Conservation (phyloP, 2,113 vertebrate species). For the Phoenicopterus ruber region DNA sequence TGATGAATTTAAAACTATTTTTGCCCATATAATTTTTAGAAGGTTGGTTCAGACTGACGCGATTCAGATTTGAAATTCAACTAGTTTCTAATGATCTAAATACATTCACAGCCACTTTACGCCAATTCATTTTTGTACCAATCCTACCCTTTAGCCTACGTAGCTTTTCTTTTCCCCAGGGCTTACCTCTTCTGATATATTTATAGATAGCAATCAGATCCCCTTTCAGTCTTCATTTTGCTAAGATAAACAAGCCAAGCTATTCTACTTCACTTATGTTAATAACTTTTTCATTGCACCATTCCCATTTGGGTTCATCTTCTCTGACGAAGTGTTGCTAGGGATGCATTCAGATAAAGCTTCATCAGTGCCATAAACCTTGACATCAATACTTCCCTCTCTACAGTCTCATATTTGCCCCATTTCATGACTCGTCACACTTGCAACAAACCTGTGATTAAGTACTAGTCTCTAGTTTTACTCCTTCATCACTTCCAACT, state of each 20-base stretch:
- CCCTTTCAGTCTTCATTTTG: constrained; percentile 17
- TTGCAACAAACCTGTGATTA: not conserved
- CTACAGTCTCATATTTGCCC: not conserved
- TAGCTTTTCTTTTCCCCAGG: not conserved
- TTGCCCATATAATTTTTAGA: not conserved
- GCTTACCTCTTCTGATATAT: not conserved
- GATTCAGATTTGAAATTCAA: not conserved
- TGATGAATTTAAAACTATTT: not conserved
- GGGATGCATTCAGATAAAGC: not conserved
- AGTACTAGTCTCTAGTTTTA: not conserved
- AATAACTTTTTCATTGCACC: not conserved
- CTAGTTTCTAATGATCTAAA: not conserved
- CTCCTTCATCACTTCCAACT: not conserved
- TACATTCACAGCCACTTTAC: not conserved
- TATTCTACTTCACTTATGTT: not conserved
- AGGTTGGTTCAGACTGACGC: not conserved
- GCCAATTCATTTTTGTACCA: not conserved
- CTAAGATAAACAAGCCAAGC: constrained; percentile 7
- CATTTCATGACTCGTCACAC: not conserved
- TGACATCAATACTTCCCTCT: not conserved
- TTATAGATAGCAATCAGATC: constrained; percentile 31
- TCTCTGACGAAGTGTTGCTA: not conserved
- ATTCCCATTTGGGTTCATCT: not conserved
- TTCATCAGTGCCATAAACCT: not conserved
- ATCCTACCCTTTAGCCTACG: not conserved